Percentiles rank a stretch among this genome's conserved stretches.
Conservation (phyloP, 1,140 invertebrate genomes). For the Mycetomoellerius zeteki region DNA sequence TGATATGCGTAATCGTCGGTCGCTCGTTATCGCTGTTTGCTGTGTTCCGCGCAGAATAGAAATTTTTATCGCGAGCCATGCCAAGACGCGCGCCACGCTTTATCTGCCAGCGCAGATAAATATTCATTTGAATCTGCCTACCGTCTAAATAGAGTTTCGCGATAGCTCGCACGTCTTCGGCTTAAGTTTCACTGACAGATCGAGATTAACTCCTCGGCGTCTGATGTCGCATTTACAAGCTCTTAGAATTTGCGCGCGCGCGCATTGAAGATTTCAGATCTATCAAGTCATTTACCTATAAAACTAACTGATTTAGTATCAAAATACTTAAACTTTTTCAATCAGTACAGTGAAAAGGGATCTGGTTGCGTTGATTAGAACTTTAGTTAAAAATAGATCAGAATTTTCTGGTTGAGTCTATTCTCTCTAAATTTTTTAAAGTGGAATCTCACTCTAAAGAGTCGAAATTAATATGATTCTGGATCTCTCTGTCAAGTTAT, state of each 20-base stretch:
- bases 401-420: no score
- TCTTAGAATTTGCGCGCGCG: slow-evolving; percentile 20
- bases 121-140: slow-evolving; percentile 29
- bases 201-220: slow-evolving; percentile 20
- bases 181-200: slow-evolving; percentile 34
- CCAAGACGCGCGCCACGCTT: slow-evolving; percentile 44
- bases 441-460: no score
- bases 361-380: no score
- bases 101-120: slow-evolving; percentile 55
- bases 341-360: no score
- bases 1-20: slow-evolving; percentile 29
- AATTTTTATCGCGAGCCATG: slow-evolving; percentile 56
- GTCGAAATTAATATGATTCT: no score
- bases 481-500: no score
- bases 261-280: not conserved
- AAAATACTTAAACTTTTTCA: no score
- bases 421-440: no score
- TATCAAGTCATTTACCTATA: not conserved
- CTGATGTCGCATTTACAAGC: slow-evolving; percentile 33
- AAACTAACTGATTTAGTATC: not conserved
- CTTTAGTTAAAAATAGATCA: no score
- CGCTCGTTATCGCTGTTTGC: slow-evolving; percentile 48
- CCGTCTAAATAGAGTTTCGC: slow-evolving; percentile 56
- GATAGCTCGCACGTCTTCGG: slow-evolving; percentile 22
- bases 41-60: slow-evolving; percentile 43